A percentile compares a stretch with the other conserved stretches of the same genome.
These are phyloP conservation scores for Nothocercus nigrocapillus DNA, from an alignment of 2,113 vertebrate species.

Conservation along the genomic window DNA sequence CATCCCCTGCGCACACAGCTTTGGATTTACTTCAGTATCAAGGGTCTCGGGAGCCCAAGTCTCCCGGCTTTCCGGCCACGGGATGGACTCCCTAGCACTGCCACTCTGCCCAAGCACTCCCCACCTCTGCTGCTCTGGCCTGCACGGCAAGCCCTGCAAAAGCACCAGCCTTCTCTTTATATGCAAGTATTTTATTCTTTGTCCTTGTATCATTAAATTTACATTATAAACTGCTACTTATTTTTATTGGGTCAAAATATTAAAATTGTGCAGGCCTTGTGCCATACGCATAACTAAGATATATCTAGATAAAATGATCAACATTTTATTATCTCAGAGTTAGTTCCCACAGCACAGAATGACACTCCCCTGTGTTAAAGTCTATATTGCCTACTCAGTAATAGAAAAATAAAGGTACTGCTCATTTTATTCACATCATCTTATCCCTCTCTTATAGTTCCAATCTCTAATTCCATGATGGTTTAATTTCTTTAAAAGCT, in stretches of 20 bases:
- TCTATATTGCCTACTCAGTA: neutral
- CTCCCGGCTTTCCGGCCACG: neutral
- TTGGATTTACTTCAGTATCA: neutral
- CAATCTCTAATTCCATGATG: neutral
- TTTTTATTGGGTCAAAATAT: neutral
- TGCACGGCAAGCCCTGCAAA: neutral
- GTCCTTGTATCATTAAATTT: neutral
- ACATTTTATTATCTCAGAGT: neutral
- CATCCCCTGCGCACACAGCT: neutral
- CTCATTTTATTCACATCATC: neutral
- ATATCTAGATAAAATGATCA: neutral
- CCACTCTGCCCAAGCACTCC: neutral
- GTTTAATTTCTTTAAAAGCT: neutral
- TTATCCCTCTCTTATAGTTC: neutral
- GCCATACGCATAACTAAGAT: neutral
- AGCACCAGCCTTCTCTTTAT: neutral
- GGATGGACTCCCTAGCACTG: neutral
- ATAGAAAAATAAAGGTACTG: neutral
- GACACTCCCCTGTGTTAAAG: neutral
- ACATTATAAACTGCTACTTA: neutral
- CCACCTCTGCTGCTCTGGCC: neutral
- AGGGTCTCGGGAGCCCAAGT: neutral
- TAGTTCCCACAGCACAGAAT: neutral
- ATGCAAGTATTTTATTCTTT: neutral
- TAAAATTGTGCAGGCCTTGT: neutral